Evolutionary conservation across 1,140 invertebrate species (phyloP).

Genomic region (Kradibia gibbosae): DNA sequence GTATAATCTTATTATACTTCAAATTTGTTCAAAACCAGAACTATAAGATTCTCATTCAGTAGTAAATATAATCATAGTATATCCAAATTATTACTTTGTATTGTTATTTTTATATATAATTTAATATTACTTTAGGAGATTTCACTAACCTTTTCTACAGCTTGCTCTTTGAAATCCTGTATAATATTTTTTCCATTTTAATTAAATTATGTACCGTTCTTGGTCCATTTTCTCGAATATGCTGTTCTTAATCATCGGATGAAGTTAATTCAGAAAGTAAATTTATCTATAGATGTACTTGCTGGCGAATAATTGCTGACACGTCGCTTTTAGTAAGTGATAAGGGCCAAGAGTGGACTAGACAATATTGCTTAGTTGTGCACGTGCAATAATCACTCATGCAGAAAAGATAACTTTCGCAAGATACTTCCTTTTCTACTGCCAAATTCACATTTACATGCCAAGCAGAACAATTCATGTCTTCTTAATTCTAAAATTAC

Average conservation of each 20-base stretch:
- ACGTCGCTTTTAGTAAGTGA: slow-evolving; percentile 19
- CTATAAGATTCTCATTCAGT: no score
- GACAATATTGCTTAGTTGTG: not conserved
- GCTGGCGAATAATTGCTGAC: not conserved
- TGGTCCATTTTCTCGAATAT: not conserved
- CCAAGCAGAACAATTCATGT: not conserved
- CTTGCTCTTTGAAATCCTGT: no score
- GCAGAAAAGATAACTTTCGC: not conserved
- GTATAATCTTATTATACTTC: no score
- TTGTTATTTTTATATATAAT: no score
- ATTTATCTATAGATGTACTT: not conserved
- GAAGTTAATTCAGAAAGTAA: not conserved
- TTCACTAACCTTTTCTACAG: no score
- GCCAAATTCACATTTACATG: not conserved
- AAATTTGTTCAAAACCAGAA: no score
- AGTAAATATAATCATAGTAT: no score
- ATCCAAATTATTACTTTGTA: no score
- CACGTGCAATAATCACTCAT: not conserved
- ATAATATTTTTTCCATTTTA: no score
- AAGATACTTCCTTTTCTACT: not conserved
- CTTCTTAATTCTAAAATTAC: not conserved
- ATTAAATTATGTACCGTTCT: not conserved
- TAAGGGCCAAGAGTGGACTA: not conserved
- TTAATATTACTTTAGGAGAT: no score
- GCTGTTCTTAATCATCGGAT: not conserved